Percentiles rank a stretch among this genome's conserved stretches.
Conservation (phyloP, 2,888 invertebrate genomes). For the Caenorhabditis becei region DNA sequence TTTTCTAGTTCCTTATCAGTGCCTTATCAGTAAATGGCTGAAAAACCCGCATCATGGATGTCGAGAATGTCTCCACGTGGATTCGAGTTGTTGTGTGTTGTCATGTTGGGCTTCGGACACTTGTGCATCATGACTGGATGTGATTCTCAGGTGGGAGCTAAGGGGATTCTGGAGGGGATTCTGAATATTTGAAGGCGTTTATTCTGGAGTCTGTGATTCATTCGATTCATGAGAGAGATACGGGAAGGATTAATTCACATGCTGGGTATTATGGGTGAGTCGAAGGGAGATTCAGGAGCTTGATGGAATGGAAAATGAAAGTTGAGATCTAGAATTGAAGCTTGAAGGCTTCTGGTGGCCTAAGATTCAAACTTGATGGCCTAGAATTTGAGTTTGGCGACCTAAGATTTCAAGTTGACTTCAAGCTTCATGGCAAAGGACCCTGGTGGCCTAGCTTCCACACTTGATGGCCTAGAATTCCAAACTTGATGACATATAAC, state of each 20-base stretch:
- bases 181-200: constrained; percentile 58
- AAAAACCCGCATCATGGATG: constrained; percentile 31
- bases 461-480: too few relatives aligned
- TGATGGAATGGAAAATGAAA: too few relatives aligned
- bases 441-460: too few relatives aligned
- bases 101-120: constrained; percentile 70
- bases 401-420: too few relatives aligned
- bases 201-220: constrained; percentile 72
- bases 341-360: too few relatives aligned
- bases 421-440: too few relatives aligned
- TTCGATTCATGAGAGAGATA: constrained; percentile 71
- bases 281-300: too few relatives aligned
- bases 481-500: too few relatives aligned
- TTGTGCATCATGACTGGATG: constrained; percentile 72
- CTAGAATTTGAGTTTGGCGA: too few relatives aligned
- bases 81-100: constrained; percentile 66
- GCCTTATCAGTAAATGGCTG: not conserved
- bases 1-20: not conserved
- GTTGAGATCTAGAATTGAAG: too few relatives aligned
- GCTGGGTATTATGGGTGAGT: constrained; percentile 75
- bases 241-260: constrained; percentile 62
- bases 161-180: not conserved
- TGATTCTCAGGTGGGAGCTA: constrained; percentile 43
- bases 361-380: not conserved
- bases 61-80: constrained; percentile 50